Evolutionary conservation across 1,140 invertebrate species (phyloP).

Genomic region (Acromyrmex echinatior): DNA sequence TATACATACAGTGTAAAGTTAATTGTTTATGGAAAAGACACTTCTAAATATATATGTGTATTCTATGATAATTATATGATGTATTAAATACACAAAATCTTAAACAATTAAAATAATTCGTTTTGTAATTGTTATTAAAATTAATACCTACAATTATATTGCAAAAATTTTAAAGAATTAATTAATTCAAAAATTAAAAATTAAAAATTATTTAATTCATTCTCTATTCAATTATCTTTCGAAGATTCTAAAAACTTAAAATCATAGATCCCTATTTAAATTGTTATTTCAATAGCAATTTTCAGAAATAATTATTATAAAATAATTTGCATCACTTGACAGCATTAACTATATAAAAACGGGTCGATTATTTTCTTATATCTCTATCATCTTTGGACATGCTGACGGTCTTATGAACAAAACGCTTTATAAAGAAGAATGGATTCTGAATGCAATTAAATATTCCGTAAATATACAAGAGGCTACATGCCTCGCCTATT

Average conservation of each 20-base stretch:
- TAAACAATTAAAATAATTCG: not conserved
- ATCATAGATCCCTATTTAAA: not conserved
- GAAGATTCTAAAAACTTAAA: not conserved
- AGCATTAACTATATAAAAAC: slow-evolving; percentile 9
- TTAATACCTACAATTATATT: not conserved
- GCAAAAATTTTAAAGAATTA: not conserved
- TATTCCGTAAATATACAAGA: slow-evolving; percentile 15
- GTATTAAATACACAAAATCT: not conserved
- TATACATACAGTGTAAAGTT: not conserved
- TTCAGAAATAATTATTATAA: slow-evolving; percentile 9
- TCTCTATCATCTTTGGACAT: not conserved
- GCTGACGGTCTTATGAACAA: not conserved
- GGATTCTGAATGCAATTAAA: slow-evolving; percentile 46
- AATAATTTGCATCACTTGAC: slow-evolving; percentile 2
- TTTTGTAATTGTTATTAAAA: slow-evolving; percentile 1
- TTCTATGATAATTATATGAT: not conserved
- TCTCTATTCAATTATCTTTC: not conserved
- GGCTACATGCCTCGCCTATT: not conserved
- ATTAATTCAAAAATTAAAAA: not conserved
- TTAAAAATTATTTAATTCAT: slow-evolving; percentile 1
- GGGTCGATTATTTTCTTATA: slow-evolving; percentile 18
- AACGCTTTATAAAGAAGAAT: slow-evolving; percentile 9
- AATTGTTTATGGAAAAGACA: not conserved
- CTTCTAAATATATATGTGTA: too few species aligned
- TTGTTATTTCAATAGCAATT: not conserved